Base-by-base conservation (phyloP, 1,140 invertebrate genomes). In the Drosophila elegans region DNA sequence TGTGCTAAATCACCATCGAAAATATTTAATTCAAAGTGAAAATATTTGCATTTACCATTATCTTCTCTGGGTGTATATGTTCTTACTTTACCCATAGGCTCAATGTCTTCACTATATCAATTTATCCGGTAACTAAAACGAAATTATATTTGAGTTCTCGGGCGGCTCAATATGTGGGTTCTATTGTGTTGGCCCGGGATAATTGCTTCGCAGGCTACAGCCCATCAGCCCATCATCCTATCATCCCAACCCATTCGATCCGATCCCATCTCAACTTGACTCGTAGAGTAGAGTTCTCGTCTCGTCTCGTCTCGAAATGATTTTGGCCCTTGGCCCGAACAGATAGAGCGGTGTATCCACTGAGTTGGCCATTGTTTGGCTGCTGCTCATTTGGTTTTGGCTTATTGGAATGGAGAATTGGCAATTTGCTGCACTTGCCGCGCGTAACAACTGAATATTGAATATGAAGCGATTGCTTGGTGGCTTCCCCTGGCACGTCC, bases 381-480 rank as follows among this genome's bases (percentile, higher is more conserved):
- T 64, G 64, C 73, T 76, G 73, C 73, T 76, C 73, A 76, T 76
- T 75, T 75, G 73, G 72, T 52, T 75, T 76, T 27, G 73, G 73
- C 73, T 76, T 76, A 76, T 76, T 76, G 73, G 73, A 75, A 76
- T 76, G 73, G 73, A 54, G 73, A 76, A 76, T 76, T 76, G 73
- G 73, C 73, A 75, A 76, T 76, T 76, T 75, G 61, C 73, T 76
- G 73, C 73, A 76, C 73, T 76, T 76, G 73, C 73, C 73, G 72
- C 72, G 72, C 73, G 73, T 76, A 76, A 76, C 73, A 75, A 76
- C 73, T 76, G 73, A 76, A 76, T 76, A 76, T 76, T 76, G 73
- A 76, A 76, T 76, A 76, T 76, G 73, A 76, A 76, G 73, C 73
- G 72, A 76, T 76, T 76, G 73, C 73, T 76, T 76, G 73, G 72